These are phyloP conservation scores for Coracopsis vasa DNA, from an alignment of 2,113 vertebrate species.

Conservation along the genomic window DNA sequence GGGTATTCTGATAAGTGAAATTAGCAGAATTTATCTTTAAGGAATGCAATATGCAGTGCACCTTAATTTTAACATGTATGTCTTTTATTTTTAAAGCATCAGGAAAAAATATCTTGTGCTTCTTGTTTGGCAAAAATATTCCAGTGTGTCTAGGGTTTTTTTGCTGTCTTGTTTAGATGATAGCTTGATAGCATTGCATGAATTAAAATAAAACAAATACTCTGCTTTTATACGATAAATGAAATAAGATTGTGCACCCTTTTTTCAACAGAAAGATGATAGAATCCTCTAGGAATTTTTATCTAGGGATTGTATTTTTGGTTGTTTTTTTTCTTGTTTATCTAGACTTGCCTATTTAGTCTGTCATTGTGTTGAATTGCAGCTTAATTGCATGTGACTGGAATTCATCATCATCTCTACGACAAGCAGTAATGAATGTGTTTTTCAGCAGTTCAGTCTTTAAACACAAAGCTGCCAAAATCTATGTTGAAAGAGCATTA, in stretches of 20 bases:
- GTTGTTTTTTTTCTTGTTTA: constrained; percentile 3
- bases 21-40: not conserved
- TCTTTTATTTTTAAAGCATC: not conserved
- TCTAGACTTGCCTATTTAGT: constrained; percentile 62
- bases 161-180: not conserved
- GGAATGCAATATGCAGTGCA: not conserved
- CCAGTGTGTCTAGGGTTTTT: not conserved
- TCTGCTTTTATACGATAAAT: not conserved
- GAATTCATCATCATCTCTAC: constrained; percentile 28
- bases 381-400: constrained; percentile 59
- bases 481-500: no score
- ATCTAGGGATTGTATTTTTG: constrained; percentile 6
- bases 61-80: not conserved
- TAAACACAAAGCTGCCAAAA: constrained; percentile 23
- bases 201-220: not conserved
- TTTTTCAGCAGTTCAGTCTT: constrained; percentile 18
- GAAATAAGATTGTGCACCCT: not conserved
- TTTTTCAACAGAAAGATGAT: constrained; percentile 22
- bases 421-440: constrained; percentile 40
- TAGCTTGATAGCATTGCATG: not conserved
- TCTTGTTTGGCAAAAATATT: not conserved
- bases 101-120: not conserved
- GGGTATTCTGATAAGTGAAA: no score
- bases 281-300: not conserved
- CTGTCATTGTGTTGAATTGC: constrained; percentile 44